A percentile compares a stretch with the other conserved stretches of the same genome.
These are phyloP conservation scores for Xyliphius kryptos DNA, from an alignment of 2,113 vertebrate species.

Conservation along the genomic window DNA sequence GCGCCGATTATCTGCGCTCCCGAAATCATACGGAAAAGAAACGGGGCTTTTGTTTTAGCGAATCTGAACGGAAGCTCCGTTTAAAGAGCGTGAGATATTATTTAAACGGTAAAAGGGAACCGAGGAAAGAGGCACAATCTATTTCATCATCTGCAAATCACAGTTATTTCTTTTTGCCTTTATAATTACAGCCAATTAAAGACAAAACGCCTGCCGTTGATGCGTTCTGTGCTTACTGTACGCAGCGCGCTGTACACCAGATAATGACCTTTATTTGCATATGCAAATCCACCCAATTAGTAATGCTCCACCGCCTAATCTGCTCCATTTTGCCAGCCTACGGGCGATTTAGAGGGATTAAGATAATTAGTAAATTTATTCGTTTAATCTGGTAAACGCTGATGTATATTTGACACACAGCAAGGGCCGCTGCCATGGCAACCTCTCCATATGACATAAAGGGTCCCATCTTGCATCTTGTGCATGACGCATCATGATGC, in stretches of 20 bases:
- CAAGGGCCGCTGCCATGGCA: constrained; percentile 38
- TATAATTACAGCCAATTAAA: constrained; percentile 61
- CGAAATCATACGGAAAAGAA: not conserved
- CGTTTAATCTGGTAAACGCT: constrained; percentile 68
- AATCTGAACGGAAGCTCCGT: too few species aligned
- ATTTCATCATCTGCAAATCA: not conserved
- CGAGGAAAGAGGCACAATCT: too few species aligned
- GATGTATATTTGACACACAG: constrained; percentile 62
- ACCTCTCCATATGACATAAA: constrained; percentile 4
- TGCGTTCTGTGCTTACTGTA: constrained; percentile 62
- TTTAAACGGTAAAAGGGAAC: too few species aligned
- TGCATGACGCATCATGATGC: too few species aligned
- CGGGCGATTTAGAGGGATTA: constrained; percentile 49
- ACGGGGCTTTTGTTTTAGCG: not conserved
- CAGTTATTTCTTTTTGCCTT: constrained; percentile 51
- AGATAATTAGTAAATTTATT: constrained; percentile 59
- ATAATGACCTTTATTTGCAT: constrained; percentile 64
- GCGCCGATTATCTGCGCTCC: too few species aligned
- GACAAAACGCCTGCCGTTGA: constrained; percentile 61
- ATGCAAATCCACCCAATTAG: constrained; percentile 66
- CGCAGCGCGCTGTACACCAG: constrained; percentile 65
- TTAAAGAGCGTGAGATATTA: not conserved
- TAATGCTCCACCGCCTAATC: constrained; percentile 58
- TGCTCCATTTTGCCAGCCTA: constrained; percentile 56
- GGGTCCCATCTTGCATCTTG: not conserved